Conservation (phyloP, 35 echinoderm and acorn worm genomes). For the Holothuria glaberrima region DNA sequence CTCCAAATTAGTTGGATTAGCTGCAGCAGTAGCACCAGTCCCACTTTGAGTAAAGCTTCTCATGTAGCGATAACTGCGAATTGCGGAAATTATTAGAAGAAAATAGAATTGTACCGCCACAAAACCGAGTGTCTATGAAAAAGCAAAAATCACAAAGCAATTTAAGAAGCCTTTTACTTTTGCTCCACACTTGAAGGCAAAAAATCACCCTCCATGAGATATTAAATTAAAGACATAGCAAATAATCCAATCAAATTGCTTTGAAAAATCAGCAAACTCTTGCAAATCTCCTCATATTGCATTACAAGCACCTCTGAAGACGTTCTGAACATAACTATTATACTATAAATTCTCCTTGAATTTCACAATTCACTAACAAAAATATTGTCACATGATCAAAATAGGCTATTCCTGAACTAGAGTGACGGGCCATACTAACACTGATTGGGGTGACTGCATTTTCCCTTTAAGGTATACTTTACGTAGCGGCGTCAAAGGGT, state of each 20-base stretch:
- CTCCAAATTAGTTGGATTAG: background rate
- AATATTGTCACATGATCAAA: too few species aligned
- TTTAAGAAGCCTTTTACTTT: background rate
- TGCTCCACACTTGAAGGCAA: background rate
- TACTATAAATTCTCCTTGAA: too few species aligned
- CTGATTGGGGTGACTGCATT: too few species aligned
- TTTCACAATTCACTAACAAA: too few species aligned
- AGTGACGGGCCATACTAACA: too few species aligned
- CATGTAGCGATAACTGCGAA: slow-evolving; percentile 21
- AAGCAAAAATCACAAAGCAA: background rate
- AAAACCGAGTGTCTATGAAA: slow-evolving; percentile 45
- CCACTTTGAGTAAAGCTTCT: background rate
- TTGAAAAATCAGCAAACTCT: background rate
- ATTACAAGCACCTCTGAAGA: too few species aligned
- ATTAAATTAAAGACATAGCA: background rate
- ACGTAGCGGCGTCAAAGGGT: background rate
- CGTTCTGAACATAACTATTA: too few species aligned
- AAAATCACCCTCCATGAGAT: background rate
- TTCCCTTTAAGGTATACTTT: too few species aligned
- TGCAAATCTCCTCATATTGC: too few species aligned
- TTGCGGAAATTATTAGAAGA: background rate
- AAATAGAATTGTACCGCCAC: slow-evolving; percentile 33
- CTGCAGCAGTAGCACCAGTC: slow-evolving; percentile 9
- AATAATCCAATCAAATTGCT: too few species aligned
- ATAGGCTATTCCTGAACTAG: too few species aligned